These are phyloP conservation scores for Tethea ocularis DNA, from an alignment of 2,888 invertebrate species.

Conservation along the genomic window DNA sequence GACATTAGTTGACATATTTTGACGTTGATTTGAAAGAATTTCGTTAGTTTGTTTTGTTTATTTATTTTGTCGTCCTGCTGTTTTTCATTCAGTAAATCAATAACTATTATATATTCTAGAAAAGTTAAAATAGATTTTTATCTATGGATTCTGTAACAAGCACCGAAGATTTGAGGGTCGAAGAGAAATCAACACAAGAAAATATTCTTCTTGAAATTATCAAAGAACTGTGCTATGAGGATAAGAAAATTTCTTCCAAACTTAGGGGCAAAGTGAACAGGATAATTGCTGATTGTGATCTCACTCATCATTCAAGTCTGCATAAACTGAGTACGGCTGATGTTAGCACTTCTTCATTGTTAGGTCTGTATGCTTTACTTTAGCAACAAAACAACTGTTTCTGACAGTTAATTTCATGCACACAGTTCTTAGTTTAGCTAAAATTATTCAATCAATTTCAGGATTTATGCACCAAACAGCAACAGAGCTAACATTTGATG, in stretches of 20 bases:
- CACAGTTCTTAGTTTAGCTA: too few relatives aligned
- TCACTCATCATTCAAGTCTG: slow-evolving; percentile 67
- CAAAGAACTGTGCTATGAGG: slow-evolving; percentile 62
- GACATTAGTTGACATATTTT: too few relatives aligned
- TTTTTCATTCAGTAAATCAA: neutral
- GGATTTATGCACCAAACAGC: slow-evolving; percentile 68
- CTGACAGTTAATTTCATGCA: too few relatives aligned
- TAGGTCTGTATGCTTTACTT: slow-evolving; percentile 50
- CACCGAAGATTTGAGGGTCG: slow-evolving; percentile 46
- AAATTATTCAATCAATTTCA: slow-evolving; percentile 33
- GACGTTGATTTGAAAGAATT: too few relatives aligned
- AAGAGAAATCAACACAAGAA: slow-evolving; percentile 57
- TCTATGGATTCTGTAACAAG: slow-evolving; percentile 64
- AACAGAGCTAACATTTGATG: slow-evolving; percentile 68
- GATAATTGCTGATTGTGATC: slow-evolving; percentile 71
- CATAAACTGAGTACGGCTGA: slow-evolving; percentile 70
- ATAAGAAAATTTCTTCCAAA: slow-evolving; percentile 52
- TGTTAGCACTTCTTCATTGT: slow-evolving; percentile 67
- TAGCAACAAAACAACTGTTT: neutral
- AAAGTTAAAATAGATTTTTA: neutral
- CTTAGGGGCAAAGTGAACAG: slow-evolving; percentile 66
- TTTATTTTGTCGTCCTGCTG: neutral
- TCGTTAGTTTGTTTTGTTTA: neutral
- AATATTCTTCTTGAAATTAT: slow-evolving; percentile 67
- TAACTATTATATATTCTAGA: neutral